A percentile compares a stretch with the other conserved stretches of the same genome.
Evolutionary conservation across 2,888 invertebrate species (phyloP).

Genomic region (Tipula vernalis): DNA sequence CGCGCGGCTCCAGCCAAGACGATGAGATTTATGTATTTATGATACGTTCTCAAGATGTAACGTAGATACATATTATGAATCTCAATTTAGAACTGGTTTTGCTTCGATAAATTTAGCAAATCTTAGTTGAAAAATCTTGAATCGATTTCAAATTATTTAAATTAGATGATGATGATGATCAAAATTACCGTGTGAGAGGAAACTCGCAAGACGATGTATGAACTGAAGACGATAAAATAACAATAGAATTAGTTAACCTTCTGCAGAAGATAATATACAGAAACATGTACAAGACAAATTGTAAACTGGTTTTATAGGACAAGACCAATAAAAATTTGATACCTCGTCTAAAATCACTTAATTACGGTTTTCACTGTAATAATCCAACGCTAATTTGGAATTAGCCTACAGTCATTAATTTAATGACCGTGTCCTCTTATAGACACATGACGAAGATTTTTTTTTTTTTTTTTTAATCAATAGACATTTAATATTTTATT

Average conservation of each 20-base stretch:
- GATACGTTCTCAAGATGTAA: not conserved
- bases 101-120: not conserved
- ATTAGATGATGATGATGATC: not conserved
- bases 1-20: not conserved
- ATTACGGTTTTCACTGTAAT: not conserved
- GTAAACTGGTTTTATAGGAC: not conserved
- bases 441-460: no score
- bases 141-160: not conserved
- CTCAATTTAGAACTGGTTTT: not conserved
- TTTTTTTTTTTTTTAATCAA: no score
- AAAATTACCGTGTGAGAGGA: not conserved
- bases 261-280: not conserved
- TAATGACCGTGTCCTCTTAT: not conserved
- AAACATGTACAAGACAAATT: not conserved
- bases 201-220: not conserved
- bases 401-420: not conserved
- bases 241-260: not conserved
- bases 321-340: not conserved
- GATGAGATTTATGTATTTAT: not conserved
- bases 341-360: not conserved
- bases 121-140: not conserved
- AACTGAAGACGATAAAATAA: not conserved
- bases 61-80: not conserved
- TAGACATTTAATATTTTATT: no score
- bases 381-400: not conserved